phyloP scores from a whole-genome alignment of 2,113 vertebrate genomes.

The Tiliqua scincoides region DNA sequence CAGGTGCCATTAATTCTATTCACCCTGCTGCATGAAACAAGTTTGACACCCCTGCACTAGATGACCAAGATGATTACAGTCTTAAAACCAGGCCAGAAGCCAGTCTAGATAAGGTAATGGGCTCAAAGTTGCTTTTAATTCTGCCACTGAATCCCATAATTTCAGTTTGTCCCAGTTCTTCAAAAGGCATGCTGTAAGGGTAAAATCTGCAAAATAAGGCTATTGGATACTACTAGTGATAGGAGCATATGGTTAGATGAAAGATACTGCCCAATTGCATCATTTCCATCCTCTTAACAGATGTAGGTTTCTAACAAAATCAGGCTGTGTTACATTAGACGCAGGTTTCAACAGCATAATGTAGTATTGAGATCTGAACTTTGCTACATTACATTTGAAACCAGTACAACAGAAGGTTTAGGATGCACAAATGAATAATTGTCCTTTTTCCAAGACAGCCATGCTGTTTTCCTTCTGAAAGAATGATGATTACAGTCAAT shows the following conservation, averaged over 20 bases:
- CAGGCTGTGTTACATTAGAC: not conserved
- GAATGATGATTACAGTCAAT: not conserved
- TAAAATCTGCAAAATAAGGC: not conserved
- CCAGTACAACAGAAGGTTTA: not conserved
- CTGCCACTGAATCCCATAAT: not conserved
- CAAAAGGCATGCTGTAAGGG: not conserved
- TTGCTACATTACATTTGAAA: conserved; percentile 27
- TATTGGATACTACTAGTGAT: not conserved
- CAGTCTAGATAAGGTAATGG: not conserved
- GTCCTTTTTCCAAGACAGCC: not conserved
- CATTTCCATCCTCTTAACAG: not conserved
- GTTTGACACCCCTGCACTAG: too few relatives aligned
- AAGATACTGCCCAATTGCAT: not conserved
- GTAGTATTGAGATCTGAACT: not conserved
- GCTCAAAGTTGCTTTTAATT: not conserved
- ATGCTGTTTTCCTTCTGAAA: conserved; percentile 9
- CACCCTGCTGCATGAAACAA: too few relatives aligned
- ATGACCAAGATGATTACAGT: too few relatives aligned
- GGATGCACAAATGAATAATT: not conserved
- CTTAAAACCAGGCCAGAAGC: too few relatives aligned
- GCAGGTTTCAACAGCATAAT: not conserved
- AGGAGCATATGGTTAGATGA: not conserved
- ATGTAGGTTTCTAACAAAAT: conserved; percentile 11
- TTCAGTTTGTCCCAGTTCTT: not conserved
- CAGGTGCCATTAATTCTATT: too few relatives aligned